A percentile compares a stretch with the other conserved stretches of the same genome.
Evolutionary conservation across 2,888 invertebrate species (phyloP).

Genomic region (Tenthredo notha): DNA sequence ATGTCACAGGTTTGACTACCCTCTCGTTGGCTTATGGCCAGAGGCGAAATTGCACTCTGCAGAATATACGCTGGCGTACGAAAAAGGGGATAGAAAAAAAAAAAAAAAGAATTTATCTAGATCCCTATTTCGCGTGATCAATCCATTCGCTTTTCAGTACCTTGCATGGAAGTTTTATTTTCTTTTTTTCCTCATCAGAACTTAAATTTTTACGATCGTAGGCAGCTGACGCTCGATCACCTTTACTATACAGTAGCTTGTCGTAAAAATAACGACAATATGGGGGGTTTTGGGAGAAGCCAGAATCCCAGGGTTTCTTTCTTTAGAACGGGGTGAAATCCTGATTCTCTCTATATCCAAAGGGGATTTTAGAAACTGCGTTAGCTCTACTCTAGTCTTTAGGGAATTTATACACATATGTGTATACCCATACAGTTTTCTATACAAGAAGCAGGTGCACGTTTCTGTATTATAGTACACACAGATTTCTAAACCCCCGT

Average conservation of each 20-base stretch:
- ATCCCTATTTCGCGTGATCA: constrained; percentile 11
- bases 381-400: constrained; percentile 1
- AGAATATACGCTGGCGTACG: too few relatives aligned
- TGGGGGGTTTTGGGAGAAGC: background rate
- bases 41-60: background rate
- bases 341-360: constrained; percentile 38
- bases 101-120: too few relatives aligned
- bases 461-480: background rate
- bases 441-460: constrained; percentile 28
- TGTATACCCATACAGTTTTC: background rate
- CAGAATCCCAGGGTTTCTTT: constrained; percentile 24
- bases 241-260: background rate
- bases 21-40: constrained; percentile 3
- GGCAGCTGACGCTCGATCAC: constrained; percentile 33
- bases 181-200: background rate
- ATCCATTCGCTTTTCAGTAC: background rate
- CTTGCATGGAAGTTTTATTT: background rate
- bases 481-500: background rate
- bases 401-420: background rate
- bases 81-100: background rate
- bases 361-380: background rate
- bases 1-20: constrained; percentile 2
- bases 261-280: constrained; percentile 46
- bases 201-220: constrained; percentile 41
- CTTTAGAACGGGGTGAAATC: constrained; percentile 51